Conservation (phyloP, 2,888 invertebrate genomes). For the Idaea aversata region DNA sequence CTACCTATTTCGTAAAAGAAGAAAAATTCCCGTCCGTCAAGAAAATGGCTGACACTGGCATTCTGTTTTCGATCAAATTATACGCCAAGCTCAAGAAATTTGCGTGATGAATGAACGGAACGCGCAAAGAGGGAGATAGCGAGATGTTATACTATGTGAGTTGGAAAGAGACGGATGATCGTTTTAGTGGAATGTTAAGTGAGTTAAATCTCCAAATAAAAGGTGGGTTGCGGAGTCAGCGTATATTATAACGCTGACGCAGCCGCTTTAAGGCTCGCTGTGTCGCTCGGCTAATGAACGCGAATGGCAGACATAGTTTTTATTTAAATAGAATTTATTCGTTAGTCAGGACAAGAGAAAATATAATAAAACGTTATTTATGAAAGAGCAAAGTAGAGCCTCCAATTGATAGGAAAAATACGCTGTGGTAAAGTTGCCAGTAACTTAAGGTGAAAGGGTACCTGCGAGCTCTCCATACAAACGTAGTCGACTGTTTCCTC, state of each 20-base stretch:
- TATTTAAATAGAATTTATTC: background rate
- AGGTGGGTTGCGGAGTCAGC: conserved; percentile 68
- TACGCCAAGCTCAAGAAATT: conserved; percentile 51
- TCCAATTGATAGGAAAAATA: too few relatives aligned
- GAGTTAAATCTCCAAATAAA: conserved; percentile 76
- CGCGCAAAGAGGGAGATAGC: conserved; percentile 39
- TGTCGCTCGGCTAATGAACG: conserved; percentile 12
- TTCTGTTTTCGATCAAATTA: conserved; percentile 74
- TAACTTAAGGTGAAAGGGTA: too few relatives aligned
- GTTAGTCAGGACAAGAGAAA: background rate
- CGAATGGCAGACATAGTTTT: background rate
- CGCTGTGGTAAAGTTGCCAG: too few relatives aligned
- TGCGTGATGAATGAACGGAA: conserved; percentile 49
- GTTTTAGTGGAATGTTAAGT: conserved; percentile 68
- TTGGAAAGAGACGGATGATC: conserved; percentile 50
- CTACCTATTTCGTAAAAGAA: conserved; percentile 30
- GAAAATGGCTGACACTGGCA: conserved; percentile 54
- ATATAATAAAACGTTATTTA: background rate
- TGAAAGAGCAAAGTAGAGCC: too few relatives aligned
- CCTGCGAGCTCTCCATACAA: too few relatives aligned
- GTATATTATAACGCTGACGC: conserved; percentile 46
- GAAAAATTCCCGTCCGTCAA: conserved; percentile 40
- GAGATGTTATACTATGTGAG: conserved; percentile 37
- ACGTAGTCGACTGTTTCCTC: too few relatives aligned
- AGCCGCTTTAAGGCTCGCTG: background rate